Conservation (phyloP, 2,113 vertebrate genomes). For the Varanus komodoensis region DNA sequence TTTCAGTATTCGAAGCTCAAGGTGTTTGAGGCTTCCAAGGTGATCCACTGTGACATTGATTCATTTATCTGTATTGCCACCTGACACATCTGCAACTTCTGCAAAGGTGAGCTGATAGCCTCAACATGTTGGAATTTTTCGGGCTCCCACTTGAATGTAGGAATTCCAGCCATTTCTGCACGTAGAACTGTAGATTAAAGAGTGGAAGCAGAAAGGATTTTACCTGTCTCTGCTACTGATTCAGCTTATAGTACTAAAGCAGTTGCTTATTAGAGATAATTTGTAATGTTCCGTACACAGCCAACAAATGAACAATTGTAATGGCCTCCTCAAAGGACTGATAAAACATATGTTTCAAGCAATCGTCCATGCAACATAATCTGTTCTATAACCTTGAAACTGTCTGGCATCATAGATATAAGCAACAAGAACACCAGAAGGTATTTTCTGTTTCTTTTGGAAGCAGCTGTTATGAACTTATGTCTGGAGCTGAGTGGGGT, state of each 20-base stretch:
- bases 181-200: neutral
- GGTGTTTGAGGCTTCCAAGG: neutral
- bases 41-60: neutral
- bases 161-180: neutral
- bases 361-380: conserved; percentile 13
- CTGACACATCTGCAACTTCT: neutral
- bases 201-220: neutral
- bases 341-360: conserved; percentile 27
- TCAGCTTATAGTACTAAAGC: conserved; percentile 9
- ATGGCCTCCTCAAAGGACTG: conserved; percentile 17
- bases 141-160: neutral
- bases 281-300: neutral
- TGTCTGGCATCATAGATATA: neutral
- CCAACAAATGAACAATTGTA: conserved; percentile 20
- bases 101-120: neutral
- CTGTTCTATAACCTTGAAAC: conserved; percentile 32
- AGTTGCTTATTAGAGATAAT: conserved; percentile 8
- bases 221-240: neutral
- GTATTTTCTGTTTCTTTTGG: neutral
- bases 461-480: neutral
- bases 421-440: neutral
- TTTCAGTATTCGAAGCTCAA: neutral
- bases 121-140: neutral
- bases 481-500: neutral
- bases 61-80: neutral